Evolutionary conservation across 1,140 invertebrate species (phyloP).

Genomic region (Lepidostoma basale): DNA sequence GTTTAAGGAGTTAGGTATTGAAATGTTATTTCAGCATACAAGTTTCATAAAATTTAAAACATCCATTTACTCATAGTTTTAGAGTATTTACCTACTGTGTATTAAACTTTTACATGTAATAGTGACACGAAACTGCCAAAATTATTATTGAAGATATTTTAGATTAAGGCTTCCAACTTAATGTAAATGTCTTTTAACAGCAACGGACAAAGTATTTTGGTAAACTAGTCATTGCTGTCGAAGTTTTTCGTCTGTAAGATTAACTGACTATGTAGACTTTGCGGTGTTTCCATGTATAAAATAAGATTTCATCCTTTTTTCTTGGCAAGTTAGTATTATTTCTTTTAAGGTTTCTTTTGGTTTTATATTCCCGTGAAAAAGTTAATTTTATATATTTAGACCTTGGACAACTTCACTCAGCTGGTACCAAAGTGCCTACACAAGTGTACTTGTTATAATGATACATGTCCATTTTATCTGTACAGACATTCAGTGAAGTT

Average conservation of each 20-base stretch:
- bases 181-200: constrained; percentile 22
- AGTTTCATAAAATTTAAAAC: constrained; percentile 2
- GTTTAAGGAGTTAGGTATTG: neutral
- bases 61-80: constrained; percentile 13
- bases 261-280: neutral
- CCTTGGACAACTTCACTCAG: too few species aligned
- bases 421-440: too few species aligned
- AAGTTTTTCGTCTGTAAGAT: constrained; percentile 19
- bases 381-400: neutral
- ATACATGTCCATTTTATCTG: too few species aligned
- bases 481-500: too few species aligned
- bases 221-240: constrained; percentile 34
- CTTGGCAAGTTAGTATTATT: constrained; percentile 2
- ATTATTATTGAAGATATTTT: constrained; percentile 33
- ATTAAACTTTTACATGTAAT: neutral
- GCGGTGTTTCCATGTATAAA: constrained; percentile 9
- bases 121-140: constrained; percentile 38
- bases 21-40: neutral
- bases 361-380: neutral
- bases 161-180: constrained; percentile 37
- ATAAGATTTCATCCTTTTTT: constrained; percentile 3
- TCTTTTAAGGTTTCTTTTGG: neutral
- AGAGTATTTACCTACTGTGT: constrained; percentile 1
- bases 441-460: too few species aligned
- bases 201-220: constrained; percentile 31